Evolutionary conservation across 2,113 vertebrate species (phyloP).

Genomic region (western clawed frog (Xenopus tropicalis)): UCB_Xtro_10.0 CM004443.2:72190501-72191000

Average conservation of each 20-base stretch:
- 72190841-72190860: conserved; percentile 19
- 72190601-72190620: no score
- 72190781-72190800: conserved; percentile 4
- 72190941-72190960: conserved; percentile 39
- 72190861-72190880: conserved; percentile 24
- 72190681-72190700: no score
- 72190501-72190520: no score
- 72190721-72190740: background rate
- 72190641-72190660: no score
- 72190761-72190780: conserved; percentile 4
- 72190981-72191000: conserved; percentile 44
- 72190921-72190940: conserved; percentile 24
- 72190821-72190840: conserved; percentile 20
- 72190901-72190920: conserved; percentile 32
- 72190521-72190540: no score
- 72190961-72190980: conserved; percentile 42
- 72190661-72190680: no score
- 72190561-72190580: no score
- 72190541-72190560: no score
- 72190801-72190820: background rate
- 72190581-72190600: no score
- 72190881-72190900: conserved; percentile 3
- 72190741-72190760: background rate
- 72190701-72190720: background rate
- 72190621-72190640: no score